Base-by-base conservation (phyloP, 2,888 invertebrate genomes). In the Bombyx huttoni region DNA sequence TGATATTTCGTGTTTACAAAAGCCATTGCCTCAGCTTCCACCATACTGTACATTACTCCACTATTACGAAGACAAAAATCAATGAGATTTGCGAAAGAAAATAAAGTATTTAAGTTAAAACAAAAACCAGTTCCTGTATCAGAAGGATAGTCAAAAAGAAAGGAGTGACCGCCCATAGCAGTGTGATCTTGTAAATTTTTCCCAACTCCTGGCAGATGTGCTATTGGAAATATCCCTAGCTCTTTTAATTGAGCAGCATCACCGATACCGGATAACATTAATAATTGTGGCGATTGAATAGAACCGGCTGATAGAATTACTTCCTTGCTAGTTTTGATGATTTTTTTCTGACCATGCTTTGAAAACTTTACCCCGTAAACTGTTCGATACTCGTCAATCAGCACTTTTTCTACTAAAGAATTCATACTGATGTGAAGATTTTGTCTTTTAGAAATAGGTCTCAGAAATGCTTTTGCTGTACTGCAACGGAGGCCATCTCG, bases 251-350 rank as follows among this genome's bases (percentile, higher is more conserved):
- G 92, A 8, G 89, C 78, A 6, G 79, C 79, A 0, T 94, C 92
- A 5, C 95, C 95, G 10, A 96, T 89, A 0, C 97, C 97, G 1
- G 96, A 95, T 47, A 97, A 72, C 95, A 96, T 94, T 40, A 98
- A 84, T 13, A 97, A 65, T 70, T 97, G 96, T 0, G 97, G 96
- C 3, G 95, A 92, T 67, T 94, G 94, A 57, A 97, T 89, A 0
- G 96, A 80, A 1, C 97, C 98, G 0, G 96, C 96, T 13, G 96
- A 93, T 46, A 98, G 73, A 56, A 98, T 94, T 0, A 98, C 91
- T 78, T 97, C 97, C 63, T 90, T 92, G 8, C 86, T 89, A 0
- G 94, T 94, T 56, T 79, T 85, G 0, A 93, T 89, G n/a, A 84
- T 84, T 53, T 81, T 83, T 8, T 80, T 84, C 6, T 81, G 72